phyloP scores from a whole-genome alignment of 1,140 invertebrate species.

The Cyclargus thomasi region DNA sequence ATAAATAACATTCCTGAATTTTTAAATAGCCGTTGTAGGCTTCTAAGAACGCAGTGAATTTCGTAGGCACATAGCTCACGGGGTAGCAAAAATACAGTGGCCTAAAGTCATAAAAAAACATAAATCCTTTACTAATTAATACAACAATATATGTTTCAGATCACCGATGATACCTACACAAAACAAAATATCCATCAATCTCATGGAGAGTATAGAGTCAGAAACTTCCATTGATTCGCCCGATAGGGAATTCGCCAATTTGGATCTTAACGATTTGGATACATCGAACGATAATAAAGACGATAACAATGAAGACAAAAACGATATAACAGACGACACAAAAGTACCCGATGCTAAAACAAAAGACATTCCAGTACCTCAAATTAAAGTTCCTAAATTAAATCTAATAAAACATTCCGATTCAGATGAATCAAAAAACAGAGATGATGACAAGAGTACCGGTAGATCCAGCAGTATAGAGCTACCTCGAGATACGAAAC shows the following conservation, averaged over 20 bases:
- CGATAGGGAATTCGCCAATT: slow-evolving; percentile 62
- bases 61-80: too few species aligned
- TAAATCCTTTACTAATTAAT: too few species aligned
- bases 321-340: slow-evolving; percentile 28
- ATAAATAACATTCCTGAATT: too few species aligned
- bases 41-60: too few species aligned
- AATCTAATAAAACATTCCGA: slow-evolving; percentile 52
- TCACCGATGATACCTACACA: slow-evolving; percentile 66
- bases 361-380: slow-evolving; percentile 51
- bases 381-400: slow-evolving; percentile 65
- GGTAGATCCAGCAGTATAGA: slow-evolving; percentile 50
- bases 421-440: slow-evolving; percentile 54
- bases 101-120: too few species aligned
- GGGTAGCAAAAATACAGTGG: too few species aligned
- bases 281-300: slow-evolving; percentile 42
- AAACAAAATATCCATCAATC: slow-evolving; percentile 73
- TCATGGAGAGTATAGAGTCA: slow-evolving; percentile 73
- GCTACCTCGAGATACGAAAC: slow-evolving; percentile 41
- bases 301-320: slow-evolving; percentile 33
- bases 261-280: slow-evolving; percentile 61
- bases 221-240: slow-evolving; percentile 72
- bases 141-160: slow-evolving; percentile 33
- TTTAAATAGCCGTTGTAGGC: too few species aligned
- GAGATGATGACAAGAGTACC: slow-evolving; percentile 47
- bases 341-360: slow-evolving; percentile 37